Evolutionary conservation across 2,888 invertebrate species (phyloP), one percentile per base, ranked within the genome.

Genomic region (Glaucopsyche alexis): DNA sequence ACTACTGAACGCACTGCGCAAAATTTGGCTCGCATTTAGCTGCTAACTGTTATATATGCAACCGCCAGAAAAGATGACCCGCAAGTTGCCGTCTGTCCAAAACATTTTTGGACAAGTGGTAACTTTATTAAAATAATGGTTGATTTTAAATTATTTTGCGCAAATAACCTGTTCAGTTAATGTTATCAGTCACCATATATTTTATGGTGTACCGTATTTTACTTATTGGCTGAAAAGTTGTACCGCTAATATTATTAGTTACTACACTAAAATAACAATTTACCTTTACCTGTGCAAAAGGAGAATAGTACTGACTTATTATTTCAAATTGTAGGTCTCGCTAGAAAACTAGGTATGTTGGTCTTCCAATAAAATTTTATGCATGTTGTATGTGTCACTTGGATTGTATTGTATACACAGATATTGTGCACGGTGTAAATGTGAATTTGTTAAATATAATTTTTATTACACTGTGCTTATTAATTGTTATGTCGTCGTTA

Each of bases 261-360:
- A 38, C 13, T 60, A 29, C 19, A 16, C 19, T 19, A 55, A 19
- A 11, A 19, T 19, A n/a, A n/a, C n/a, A n/a, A n/a, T 55, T 5
- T 19, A 42, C 8, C 42, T 55, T 19, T 11, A 16, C 5, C 3
- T 55, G 5, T 55, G 8, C 19, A 55, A 55, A 5, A 5, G 1
- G 11, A 60, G 29, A 14, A 14, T 29, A 13, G 29, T 38, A 60
- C 29, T 60, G 1, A 60, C 60, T 6, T 60, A 6, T 60, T 60
- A 11, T 60, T 13, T 49, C 47, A 29, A 42, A 69, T 69, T 47
- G 19, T 83, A 90, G 90, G 90, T 88, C 89, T 89, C 64, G 75
- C 88, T 81, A 82, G 84, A 84, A 85, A 76, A 70, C 38, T 75
- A 75, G 83, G 84, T 85, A 84, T 71, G 71, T 69, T 49, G 40